Conservation (phyloP, 2,888 invertebrate species). For the Zeuzera pyrina region DNA sequence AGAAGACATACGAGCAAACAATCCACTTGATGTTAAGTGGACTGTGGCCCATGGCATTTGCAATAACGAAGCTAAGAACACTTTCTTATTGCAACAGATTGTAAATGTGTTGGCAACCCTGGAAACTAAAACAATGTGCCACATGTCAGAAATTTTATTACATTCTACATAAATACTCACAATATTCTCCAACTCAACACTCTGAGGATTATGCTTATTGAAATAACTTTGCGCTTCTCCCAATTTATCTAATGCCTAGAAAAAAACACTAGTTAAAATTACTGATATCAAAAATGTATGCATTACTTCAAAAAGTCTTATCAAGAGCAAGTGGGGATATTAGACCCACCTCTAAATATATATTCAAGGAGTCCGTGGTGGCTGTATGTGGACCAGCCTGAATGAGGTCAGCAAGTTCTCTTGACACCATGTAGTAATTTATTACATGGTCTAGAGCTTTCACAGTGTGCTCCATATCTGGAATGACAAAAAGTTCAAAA, state of each 20-base stretch:
- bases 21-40: too few species aligned
- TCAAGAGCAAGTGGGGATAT: neutral
- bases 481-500: conserved; percentile 1
- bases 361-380: conserved; percentile 70
- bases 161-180: conserved; percentile 72
- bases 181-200: conserved; percentile 94
- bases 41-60: too few species aligned
- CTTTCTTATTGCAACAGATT: too few species aligned
- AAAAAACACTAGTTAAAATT: conserved; percentile 25
- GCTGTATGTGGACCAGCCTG: conserved; percentile 85
- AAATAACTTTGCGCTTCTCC: conserved; percentile 93
- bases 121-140: too few species aligned
- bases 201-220: conserved; percentile 92
- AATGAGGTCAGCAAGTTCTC: conserved; percentile 90
- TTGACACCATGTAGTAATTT: conserved; percentile 94
- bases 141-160: too few species aligned
- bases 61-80: too few species aligned
- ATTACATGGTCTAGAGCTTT: conserved; percentile 93
- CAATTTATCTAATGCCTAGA: conserved; percentile 86
- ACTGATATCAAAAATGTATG: neutral
- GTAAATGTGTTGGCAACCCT: too few species aligned
- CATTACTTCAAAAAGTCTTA: neutral
- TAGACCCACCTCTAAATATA: conserved; percentile 53
- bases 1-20: too few species aligned
- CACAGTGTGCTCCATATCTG: conserved; percentile 94